phyloP scores from a whole-genome alignment of 2,888 invertebrate genomes.

The Lepidocyrtoides sp. region DNA sequence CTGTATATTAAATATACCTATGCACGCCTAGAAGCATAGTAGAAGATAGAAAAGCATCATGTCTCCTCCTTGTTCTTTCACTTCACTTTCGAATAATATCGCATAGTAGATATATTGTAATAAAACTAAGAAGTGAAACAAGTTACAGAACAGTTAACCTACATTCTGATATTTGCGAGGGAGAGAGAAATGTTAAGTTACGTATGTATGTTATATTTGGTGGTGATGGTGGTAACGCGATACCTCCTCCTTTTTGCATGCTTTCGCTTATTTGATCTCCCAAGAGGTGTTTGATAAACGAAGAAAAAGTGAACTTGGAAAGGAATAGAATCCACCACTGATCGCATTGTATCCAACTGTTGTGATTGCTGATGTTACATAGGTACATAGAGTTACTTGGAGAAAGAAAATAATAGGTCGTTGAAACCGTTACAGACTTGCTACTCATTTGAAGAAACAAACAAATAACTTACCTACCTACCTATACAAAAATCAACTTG shows the following conservation, averaged over 20 bases:
- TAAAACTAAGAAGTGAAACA: constrained; percentile 15
- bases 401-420: too few species aligned
- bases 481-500: too few species aligned
- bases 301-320: constrained; percentile 1
- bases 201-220: not conserved
- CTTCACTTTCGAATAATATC: constrained; percentile 23
- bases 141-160: constrained; percentile 58
- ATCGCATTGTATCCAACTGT: too few species aligned
- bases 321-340: not conserved
- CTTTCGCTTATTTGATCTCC: constrained; percentile 60
- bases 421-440: too few species aligned
- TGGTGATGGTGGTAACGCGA: not conserved
- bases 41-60: too few species aligned
- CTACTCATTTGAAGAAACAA: too few species aligned
- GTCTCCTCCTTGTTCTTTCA: constrained; percentile 15
- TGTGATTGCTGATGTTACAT: too few species aligned
- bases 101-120: constrained; percentile 1
- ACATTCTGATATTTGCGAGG: constrained; percentile 38
- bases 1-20: not conserved
- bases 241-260: constrained; percentile 53
- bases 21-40: too few species aligned
- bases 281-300: constrained; percentile 43
- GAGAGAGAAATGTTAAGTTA: not conserved
- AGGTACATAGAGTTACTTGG: too few species aligned
- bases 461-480: too few species aligned